These are phyloP conservation scores for Lepidocyrtinus sp. DNA, from an alignment of 2,888 invertebrate genomes.

Conservation along the genomic window DNA sequence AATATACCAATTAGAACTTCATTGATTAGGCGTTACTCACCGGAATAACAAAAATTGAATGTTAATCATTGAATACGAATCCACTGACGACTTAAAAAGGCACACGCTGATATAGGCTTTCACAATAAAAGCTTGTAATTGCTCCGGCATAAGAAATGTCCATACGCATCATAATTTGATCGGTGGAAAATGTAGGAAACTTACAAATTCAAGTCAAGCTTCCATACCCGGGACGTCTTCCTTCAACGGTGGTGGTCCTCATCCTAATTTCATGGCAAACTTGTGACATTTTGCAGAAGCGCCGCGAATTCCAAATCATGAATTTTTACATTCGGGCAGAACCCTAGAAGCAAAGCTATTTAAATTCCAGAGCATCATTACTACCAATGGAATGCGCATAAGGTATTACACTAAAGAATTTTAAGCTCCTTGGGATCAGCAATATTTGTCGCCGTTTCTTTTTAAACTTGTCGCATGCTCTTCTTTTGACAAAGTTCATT, in stretches of 20 bases:
- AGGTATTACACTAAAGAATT: slow-evolving; percentile 15
- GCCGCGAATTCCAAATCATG: background rate
- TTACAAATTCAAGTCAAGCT: too few relatives aligned
- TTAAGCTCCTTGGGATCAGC: slow-evolving; percentile 4
- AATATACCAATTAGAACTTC: too few relatives aligned
- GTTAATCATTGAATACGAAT: too few relatives aligned
- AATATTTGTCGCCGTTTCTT: background rate
- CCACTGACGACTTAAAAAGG: too few relatives aligned
- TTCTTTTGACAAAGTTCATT: background rate
- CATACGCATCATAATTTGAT: too few relatives aligned
- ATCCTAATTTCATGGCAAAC: slow-evolving; percentile 26
- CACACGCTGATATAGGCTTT: too few relatives aligned
- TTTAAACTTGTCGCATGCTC: background rate
- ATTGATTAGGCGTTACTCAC: too few relatives aligned
- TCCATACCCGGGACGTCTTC: too few relatives aligned
- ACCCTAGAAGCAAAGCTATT: slow-evolving; percentile 43
- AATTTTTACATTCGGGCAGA: slow-evolving; percentile 25
- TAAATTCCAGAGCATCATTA: slow-evolving; percentile 49
- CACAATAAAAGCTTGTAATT: too few relatives aligned
- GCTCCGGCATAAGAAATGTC: too few relatives aligned
- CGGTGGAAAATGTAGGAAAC: too few relatives aligned
- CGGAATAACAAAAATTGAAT: too few relatives aligned
- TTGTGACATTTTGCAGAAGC: slow-evolving; percentile 52
- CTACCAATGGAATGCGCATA: slow-evolving; percentile 25
- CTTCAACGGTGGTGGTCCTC: slow-evolving; percentile 23